Conservation (phyloP, 2,888 invertebrate genomes). For the Patella ulyssiponensis region DNA sequence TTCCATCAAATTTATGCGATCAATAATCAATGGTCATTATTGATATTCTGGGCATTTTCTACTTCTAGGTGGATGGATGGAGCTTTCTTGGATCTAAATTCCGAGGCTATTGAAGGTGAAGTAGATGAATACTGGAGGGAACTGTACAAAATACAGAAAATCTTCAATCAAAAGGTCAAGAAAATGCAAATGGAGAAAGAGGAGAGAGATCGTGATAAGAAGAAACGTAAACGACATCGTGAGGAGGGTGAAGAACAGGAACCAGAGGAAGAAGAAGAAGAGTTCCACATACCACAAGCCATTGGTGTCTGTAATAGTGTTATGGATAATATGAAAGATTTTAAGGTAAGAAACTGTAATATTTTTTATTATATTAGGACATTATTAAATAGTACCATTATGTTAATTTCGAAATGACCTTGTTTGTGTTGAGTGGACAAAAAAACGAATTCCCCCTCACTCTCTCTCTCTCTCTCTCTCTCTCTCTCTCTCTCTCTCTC, state of each 20-base stretch:
- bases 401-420: too few relatives aligned
- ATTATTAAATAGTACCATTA: too few relatives aligned
- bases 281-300: conserved; percentile 75
- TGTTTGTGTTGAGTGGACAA: too few relatives aligned
- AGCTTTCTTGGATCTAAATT: conserved; percentile 88
- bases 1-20: too few relatives aligned
- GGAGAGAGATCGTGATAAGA: conserved; percentile 67
- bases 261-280: conserved; percentile 75
- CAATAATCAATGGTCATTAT: too few relatives aligned
- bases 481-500: too few relatives aligned
- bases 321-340: conserved; percentile 75
- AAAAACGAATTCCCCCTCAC: too few relatives aligned
- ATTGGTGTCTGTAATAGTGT: conserved; percentile 66
- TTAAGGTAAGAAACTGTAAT: conserved; percentile 73
- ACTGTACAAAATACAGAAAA: conserved; percentile 84
- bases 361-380: too few relatives aligned
- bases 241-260: conserved; percentile 71
- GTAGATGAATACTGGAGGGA: conserved; percentile 84
- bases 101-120: conserved; percentile 83
- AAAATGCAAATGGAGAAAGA: conserved; percentile 69
- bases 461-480: too few relatives aligned
- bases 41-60: background rate
- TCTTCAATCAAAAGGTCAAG: conserved; percentile 71
- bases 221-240: conserved; percentile 76
- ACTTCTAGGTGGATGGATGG: conserved; percentile 88